A percentile compares a stretch with the other conserved stretches of the same genome.
Evolutionary conservation across 2,797 vertebrate genomes (phyloP).

Genomic region (Mus caroli): DNA sequence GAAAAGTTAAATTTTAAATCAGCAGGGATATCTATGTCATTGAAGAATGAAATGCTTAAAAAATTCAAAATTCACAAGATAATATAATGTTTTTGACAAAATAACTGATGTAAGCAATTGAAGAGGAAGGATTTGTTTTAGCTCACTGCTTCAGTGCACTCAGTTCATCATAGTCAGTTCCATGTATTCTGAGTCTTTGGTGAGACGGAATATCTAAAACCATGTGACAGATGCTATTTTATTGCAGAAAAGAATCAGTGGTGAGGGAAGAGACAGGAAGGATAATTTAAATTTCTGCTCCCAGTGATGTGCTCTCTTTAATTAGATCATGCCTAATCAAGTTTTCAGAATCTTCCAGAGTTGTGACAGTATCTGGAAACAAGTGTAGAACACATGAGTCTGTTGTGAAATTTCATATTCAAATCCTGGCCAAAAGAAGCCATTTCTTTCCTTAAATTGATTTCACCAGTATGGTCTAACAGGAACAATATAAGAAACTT

Average conservation of each 20-base stretch:
- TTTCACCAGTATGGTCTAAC: neutral
- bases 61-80: neutral
- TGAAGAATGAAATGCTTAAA: neutral
- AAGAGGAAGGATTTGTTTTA: neutral
- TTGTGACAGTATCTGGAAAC: too few relatives aligned
- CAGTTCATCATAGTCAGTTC: neutral
- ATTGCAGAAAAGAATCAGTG: neutral
- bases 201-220: neutral
- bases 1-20: neutral
- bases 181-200: neutral
- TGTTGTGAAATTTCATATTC: too few relatives aligned
- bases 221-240: neutral
- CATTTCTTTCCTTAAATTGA: neutral
- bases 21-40: neutral
- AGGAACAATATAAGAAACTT: neutral
- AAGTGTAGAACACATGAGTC: too few relatives aligned
- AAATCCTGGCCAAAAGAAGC: neutral
- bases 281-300: neutral
- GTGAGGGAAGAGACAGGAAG: neutral
- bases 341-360: neutral
- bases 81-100: neutral
- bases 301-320: too few relatives aligned
- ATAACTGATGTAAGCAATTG: neutral
- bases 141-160: neutral
- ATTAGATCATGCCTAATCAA: neutral